Percentiles rank a stretch among this genome's conserved stretches.
Evolutionary conservation across 2,888 invertebrate genomes (phyloP).

Genomic region (Hetaerina titia): DNA sequence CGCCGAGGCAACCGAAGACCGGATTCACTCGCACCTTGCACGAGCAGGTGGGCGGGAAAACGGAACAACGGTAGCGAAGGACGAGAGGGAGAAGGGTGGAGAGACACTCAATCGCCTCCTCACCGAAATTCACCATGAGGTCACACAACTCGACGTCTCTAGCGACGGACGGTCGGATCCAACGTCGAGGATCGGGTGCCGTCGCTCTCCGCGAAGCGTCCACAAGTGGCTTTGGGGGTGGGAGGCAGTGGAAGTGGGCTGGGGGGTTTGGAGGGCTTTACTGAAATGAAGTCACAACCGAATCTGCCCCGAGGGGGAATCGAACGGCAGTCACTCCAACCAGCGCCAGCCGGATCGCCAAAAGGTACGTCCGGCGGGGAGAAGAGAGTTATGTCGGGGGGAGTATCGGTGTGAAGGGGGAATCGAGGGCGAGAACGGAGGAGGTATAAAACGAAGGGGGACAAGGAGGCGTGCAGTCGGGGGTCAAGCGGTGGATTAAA

Average conservation of each 20-base stretch:
- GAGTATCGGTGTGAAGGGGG: not conserved
- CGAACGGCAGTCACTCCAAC: not conserved
- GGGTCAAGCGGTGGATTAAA: not conserved
- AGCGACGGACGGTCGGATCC: not conserved
- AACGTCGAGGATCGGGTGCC: not conserved
- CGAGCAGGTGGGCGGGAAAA: not conserved
- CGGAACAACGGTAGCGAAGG: not conserved
- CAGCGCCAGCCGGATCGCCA: not conserved
- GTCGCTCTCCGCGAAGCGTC: not conserved
- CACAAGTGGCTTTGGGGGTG: not conserved
- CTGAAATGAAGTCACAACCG: not conserved
- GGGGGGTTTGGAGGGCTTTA: not conserved
- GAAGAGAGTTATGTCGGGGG: not conserved
- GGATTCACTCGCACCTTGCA: not conserved
- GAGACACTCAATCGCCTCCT: not conserved
- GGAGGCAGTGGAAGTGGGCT: not conserved
- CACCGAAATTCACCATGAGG: not conserved
- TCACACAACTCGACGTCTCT: not conserved
- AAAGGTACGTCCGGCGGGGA: not conserved
- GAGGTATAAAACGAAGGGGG: not conserved
- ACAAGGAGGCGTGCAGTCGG: not conserved
- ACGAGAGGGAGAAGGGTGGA: not conserved
- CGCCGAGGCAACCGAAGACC: not conserved
- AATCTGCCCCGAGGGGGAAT: not conserved
- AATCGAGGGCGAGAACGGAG: not conserved